Evolutionary conservation across 2,113 vertebrate genomes (phyloP), one percentile per base, ranked within the genome.

Genomic region (Gavialis gangeticus): DNA sequence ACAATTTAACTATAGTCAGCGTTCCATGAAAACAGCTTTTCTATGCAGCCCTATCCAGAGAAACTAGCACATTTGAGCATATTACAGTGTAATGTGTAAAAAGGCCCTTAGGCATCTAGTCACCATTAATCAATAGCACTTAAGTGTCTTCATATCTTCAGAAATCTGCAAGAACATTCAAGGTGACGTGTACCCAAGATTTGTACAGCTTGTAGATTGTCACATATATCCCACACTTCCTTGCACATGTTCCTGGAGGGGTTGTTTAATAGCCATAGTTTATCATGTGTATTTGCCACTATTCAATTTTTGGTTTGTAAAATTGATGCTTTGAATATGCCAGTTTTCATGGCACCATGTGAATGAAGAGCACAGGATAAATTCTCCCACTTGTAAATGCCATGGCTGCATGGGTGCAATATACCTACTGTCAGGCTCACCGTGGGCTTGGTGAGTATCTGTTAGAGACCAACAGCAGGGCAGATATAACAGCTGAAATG

Each of bases 1-100:
- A 12, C 19, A 13, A 1, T 66, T 19, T n/a, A 88, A 34, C 19
- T 57, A 4, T 3, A 78, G 89, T 10, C 28, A 18, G 18, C 10
- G 4, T 22, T 88, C 79, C 24, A 21, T 57, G 46, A 24, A 67
- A 37, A 13, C n/a, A 63, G 5, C 18, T 2, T 1, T 16, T 10
- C 4, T 16, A n/a, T 63, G n/a, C 58, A 58, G 30, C 12, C 62
- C 60, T 6, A 5, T 13, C 46, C 28, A 59, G 13, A 86, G 55
- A 75, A 88, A 71, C 0, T 1, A 37, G 22, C 15, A 54, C 13
- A 54, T 1, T 30, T 79, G 34, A 34, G 34, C 34, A 34, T 34
- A 34, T 34, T 34, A 34, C 34, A 34, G 34, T 46, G 46, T 9
- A 46, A 46, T 46, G 46, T 46, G 46, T 46, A 46, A 46, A 46